Evolutionary conservation across 1,140 invertebrate genomes (phyloP).

Genomic region (Dreissena rostriformis): DNA sequence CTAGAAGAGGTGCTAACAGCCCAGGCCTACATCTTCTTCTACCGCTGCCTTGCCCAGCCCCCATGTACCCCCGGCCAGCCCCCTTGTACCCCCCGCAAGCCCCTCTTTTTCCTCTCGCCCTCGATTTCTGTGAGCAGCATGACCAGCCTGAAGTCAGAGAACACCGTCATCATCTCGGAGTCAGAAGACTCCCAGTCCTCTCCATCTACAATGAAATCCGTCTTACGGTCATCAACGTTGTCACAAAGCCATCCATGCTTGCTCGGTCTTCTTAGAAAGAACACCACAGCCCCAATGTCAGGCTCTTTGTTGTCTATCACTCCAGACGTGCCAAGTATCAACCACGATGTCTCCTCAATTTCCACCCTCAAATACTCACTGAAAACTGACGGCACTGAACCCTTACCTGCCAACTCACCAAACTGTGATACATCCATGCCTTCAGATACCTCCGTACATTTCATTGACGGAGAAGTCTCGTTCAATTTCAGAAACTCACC

Average conservation of each 20-base stretch:
- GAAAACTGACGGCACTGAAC: conserved; percentile 15
- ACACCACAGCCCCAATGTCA: neutral
- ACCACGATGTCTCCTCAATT: neutral
- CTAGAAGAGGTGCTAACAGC: conserved; percentile 69
- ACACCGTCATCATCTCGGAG: conserved; percentile 10
- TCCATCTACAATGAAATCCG: neutral
- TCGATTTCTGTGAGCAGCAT: neutral
- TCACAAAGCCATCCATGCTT: neutral
- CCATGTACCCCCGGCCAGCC: conserved; percentile 5
- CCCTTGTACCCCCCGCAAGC: conserved; percentile 5
- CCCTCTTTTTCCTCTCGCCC: neutral
- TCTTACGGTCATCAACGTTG: neutral
- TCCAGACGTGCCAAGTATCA: neutral
- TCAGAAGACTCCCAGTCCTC: neutral
- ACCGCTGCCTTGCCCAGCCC: conserved; percentile 45
- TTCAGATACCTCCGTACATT: conserved; percentile 36
- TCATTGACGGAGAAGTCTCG: conserved; percentile 60
- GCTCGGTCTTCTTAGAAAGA: neutral
- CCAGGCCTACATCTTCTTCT: conserved; percentile 76
- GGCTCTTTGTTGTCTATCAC: neutral
- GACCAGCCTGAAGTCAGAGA: conserved; percentile 28
- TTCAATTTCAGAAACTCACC: conserved; percentile 57
- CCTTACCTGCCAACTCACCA: conserved; percentile 20
- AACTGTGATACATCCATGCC: conserved; percentile 12
- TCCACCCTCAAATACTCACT: neutral